phyloP scores from a whole-genome alignment of 2,113 vertebrate species.

The Steatornis caripensis region DNA sequence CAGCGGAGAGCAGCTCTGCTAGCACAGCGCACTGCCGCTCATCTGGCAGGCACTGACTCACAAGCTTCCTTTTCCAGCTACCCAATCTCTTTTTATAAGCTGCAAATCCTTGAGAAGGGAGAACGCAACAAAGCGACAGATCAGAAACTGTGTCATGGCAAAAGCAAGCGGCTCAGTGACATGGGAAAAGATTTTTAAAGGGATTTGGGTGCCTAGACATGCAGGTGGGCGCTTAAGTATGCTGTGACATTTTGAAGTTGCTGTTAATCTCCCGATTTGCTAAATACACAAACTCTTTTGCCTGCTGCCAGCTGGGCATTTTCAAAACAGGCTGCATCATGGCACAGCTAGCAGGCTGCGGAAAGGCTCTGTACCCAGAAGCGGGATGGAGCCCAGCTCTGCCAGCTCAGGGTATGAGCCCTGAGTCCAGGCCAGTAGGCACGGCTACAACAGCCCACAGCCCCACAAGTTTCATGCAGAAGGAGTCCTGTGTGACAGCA shows the following conservation, averaged over 20 bases:
- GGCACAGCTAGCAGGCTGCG: background rate
- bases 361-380: background rate
- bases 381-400: background rate
- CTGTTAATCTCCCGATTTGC: background rate
- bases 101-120: background rate
- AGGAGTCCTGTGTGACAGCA: background rate
- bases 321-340: background rate
- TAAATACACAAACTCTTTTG: background rate
- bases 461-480: accelerated
- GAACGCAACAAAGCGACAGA: background rate
- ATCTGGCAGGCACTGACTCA: background rate
- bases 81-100: background rate
- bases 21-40: accelerated
- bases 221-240: background rate
- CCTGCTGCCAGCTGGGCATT: background rate
- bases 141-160: background rate
- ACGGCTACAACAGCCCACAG: background rate
- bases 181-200: background rate
- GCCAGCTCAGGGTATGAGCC: background rate
- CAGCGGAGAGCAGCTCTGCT: background rate
- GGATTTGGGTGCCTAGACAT: background rate
- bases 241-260: background rate
- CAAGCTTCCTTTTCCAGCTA: background rate
- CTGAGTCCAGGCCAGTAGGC: background rate
- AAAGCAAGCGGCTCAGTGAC: background rate